Evolutionary conservation across 2,113 vertebrate species (phyloP).

Genomic region (Trogon surrucura): DNA sequence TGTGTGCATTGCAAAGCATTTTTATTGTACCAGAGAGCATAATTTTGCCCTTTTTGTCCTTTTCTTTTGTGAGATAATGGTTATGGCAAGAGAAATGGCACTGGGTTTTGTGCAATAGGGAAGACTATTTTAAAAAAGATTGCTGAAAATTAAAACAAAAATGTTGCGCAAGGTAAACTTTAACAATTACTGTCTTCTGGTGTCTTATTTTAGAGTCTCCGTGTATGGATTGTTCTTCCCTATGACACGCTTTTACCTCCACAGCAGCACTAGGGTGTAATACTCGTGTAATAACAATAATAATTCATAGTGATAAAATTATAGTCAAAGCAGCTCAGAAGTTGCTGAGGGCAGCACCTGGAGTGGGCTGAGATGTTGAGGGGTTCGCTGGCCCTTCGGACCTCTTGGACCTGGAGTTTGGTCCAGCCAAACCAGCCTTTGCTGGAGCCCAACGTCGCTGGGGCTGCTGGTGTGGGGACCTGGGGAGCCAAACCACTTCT

Average conservation of each 20-base stretch:
- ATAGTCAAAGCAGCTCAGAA: neutral
- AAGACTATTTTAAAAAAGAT: neutral
- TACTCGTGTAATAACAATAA: rapidly evolving
- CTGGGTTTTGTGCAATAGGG: neutral
- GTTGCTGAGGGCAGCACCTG: neutral
- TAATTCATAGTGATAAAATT: neutral
- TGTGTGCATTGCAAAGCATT: neutral
- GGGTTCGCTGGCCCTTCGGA: no score
- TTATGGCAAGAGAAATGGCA: neutral
- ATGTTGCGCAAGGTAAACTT: neutral
- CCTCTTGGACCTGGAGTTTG: neutral
- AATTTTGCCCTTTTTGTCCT: neutral
- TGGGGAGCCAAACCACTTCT: neutral
- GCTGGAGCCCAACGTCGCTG: rapidly evolving
- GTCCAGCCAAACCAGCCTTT: neutral
- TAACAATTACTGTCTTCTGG: neutral
- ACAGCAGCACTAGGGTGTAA: neutral
- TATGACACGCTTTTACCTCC: neutral
- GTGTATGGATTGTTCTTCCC: neutral
- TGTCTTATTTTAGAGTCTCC: neutral
- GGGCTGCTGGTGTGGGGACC: neutral
- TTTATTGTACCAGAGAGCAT: neutral
- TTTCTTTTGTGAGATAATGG: neutral
- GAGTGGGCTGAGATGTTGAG: neutral
- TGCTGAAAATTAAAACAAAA: neutral